These are phyloP conservation scores for Haliclona indistincta DNA, from an alignment of 37 sponge, comb jelly and placozoan species.

Conservation along the genomic window DNA sequence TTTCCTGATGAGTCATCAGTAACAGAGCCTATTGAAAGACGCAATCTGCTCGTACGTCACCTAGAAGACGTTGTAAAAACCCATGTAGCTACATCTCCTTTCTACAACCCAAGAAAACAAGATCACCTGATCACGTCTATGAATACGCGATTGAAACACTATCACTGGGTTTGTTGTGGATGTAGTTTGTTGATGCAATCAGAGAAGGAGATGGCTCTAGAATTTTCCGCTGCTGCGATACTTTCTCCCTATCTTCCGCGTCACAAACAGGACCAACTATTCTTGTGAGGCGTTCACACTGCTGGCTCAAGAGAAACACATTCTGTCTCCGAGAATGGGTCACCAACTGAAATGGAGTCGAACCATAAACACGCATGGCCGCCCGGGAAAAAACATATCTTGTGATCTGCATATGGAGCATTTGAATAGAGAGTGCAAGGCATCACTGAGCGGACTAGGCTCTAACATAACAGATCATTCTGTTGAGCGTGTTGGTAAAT, in stretches of 20 bases:
- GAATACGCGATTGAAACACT: conserved; percentile 36
- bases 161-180: conserved; percentile 18
- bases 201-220: conserved; percentile 41
- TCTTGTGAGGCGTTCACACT: conserved; percentile 2
- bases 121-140: conserved; percentile 4
- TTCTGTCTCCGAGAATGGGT: neutral
- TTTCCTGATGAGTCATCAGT: neutral
- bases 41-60: neutral
- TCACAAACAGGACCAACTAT: conserved; percentile 23
- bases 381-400: conserved; percentile 20
- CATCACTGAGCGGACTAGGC: neutral
- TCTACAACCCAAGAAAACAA: no score
- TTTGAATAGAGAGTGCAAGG: conserved; percentile 13
- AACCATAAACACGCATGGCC: conserved; percentile 29
- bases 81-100: conserved; percentile 1
- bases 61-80: neutral
- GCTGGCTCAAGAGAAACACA: neutral
- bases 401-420: conserved; percentile 34
- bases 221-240: conserved; percentile 27
- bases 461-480: conserved; percentile 6
- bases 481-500: conserved; percentile 31
- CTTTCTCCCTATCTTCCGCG: conserved; percentile 20
- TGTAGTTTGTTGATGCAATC: conserved; percentile 40
- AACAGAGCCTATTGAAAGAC: neutral
- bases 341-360: conserved; percentile 27